Conservation (phyloP, 2,888 invertebrate genomes). For the Platerodrilus igneus region DNA sequence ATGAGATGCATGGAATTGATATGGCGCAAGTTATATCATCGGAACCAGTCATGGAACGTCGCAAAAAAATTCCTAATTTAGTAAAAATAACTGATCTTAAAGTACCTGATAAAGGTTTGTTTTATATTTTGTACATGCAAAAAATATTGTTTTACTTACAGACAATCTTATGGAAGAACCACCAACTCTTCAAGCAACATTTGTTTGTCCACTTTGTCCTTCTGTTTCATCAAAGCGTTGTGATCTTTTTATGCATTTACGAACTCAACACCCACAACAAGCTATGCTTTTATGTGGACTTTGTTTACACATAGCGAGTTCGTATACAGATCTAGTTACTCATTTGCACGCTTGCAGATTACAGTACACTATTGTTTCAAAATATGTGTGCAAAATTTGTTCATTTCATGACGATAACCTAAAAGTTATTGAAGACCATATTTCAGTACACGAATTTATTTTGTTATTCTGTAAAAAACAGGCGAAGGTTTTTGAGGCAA, state of each 20-base stretch:
- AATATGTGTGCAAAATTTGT: conserved; percentile 52
- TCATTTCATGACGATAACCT: conserved; percentile 54
- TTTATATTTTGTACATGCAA: background rate
- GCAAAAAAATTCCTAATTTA: conserved; percentile 43
- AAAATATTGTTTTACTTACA: conserved; percentile 4
- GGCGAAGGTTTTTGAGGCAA: conserved; percentile 47
- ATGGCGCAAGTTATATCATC: conserved; percentile 41
- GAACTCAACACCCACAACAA: conserved; percentile 51
- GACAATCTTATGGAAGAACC: conserved; percentile 16
- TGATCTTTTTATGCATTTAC: conserved; percentile 54
- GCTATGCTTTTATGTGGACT: conserved; percentile 55
- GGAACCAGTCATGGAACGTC: conserved; percentile 35
- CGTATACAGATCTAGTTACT: conserved; percentile 49
- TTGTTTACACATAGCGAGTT: conserved; percentile 51
- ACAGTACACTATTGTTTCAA: conserved; percentile 43
- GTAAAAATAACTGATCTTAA: conserved; percentile 45
- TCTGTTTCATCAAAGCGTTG: conserved; percentile 47
- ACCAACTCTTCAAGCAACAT: conserved; percentile 20
- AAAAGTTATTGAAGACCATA: conserved; percentile 49
- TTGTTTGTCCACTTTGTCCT: conserved; percentile 42
- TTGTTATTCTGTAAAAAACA: conserved; percentile 43
- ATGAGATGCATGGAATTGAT: conserved; percentile 52
- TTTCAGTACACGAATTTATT: conserved; percentile 53
- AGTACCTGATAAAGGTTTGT: no score
- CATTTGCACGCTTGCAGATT: conserved; percentile 52